Evolutionary conservation across 2,797 vertebrate species (phyloP).

Genomic region (Oceanodroma leucorhoa): DNA sequence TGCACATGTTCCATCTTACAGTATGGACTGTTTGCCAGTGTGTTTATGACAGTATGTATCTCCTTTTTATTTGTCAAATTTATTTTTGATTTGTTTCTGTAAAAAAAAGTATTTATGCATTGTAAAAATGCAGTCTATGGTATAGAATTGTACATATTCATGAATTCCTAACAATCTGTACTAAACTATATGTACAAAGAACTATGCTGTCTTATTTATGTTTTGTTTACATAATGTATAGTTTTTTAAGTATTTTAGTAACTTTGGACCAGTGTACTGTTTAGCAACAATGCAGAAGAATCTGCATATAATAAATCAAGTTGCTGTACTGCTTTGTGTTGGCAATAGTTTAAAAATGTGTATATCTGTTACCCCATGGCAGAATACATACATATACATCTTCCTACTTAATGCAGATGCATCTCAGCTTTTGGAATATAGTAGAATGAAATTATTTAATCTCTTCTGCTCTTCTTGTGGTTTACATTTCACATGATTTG

Average conservation of each 20-base stretch:
- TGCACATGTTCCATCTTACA: slow-evolving; percentile 70
- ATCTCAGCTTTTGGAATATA: background rate
- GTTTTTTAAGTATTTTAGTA: slow-evolving; percentile 91
- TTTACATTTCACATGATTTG: background rate
- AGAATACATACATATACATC: background rate
- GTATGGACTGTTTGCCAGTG: slow-evolving; percentile 67
- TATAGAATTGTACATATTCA: slow-evolving; percentile 84
- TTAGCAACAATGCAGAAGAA: slow-evolving; percentile 83
- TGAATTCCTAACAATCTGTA: slow-evolving; percentile 77
- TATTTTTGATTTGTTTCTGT: slow-evolving; percentile 71
- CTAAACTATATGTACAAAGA: slow-evolving; percentile 85
- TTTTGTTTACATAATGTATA: slow-evolving; percentile 91
- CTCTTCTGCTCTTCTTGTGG: background rate
- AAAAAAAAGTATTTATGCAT: slow-evolving; percentile 73
- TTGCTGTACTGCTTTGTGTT: slow-evolving; percentile 75
- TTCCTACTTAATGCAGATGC: background rate
- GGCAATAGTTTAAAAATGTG: slow-evolving; percentile 57
- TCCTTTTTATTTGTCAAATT: slow-evolving; percentile 72
- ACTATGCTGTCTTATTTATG: slow-evolving; percentile 88
- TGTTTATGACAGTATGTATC: slow-evolving; percentile 66
- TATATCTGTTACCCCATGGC: background rate
- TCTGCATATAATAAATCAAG: slow-evolving; percentile 89
- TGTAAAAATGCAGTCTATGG: slow-evolving; percentile 75
- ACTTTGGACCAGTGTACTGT: slow-evolving; percentile 89
- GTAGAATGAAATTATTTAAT: background rate